Base-by-base conservation (phyloP, 2,888 invertebrate genomes). In the Graphium colonna region DNA sequence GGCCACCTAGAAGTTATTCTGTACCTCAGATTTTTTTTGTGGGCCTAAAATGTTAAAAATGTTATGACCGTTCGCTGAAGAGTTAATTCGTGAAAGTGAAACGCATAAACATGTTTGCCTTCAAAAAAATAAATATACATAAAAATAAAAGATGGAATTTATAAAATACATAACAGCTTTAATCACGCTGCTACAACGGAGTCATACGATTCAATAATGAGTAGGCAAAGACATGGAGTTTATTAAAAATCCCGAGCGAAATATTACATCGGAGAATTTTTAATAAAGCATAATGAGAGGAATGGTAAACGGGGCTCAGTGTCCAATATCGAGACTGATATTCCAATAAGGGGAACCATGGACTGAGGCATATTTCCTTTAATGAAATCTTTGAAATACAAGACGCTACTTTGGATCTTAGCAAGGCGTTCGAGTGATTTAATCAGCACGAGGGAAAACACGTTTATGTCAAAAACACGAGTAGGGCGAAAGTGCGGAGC, bases 311-410 rank as follows among this genome's bases (percentile, higher is more conserved):
- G 33, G 28, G 39, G 40, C n/a, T 41, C 18, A 15, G n/a, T 15
- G 39, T 52, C 40, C 41, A 46, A 46, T 52, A 33, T 41, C 13
- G 28, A 52, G 33, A 18, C 40, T 46, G 40, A 46, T 52, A 46
- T 52, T 47, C 18, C 51, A 45, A 41, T 46, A 41, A 40, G 15
- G 42, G 13, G 9, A 26, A 13, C 12, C 45, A 3, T 8, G 15
- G 45, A 28, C 18, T 33, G 31, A 13, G 8, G 12, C 16, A 31
- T 41, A 21, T 13, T 31, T 41, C 28, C 13, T 5, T 12, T 17
- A 31, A 9, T 15, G 26, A 39, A 13, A 40, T 31, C 31, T 31
- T 31, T 31, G 10, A 31, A 31, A 31, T 31, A 31, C 9, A 31
- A 31, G 31, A 31, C 9, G 31, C 31, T 10, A 31, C 31, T 31